Evolutionary conservation across 2,113 vertebrate species (phyloP), one percentile per base, ranked within the genome.

Genomic region (Maylandia zebra): DNA sequence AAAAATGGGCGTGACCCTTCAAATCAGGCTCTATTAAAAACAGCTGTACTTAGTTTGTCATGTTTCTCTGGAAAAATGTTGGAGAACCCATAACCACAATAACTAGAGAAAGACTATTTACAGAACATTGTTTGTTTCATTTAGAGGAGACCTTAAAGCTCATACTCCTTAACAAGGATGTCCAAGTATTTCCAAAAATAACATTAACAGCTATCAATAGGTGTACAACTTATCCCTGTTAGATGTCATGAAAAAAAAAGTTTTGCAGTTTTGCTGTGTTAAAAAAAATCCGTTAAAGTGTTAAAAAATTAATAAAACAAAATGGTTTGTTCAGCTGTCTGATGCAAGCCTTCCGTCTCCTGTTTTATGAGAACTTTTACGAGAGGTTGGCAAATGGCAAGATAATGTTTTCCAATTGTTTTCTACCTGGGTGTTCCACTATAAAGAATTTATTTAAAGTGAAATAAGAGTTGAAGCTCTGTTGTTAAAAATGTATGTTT

Each of bases 361-460:
- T 81, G 86, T 56, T 92, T 90, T 53, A 87, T 80, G 64, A 45
- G 76, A 83, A 83, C 85, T 52, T 92, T 90, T 32, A 87, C 50
- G 34, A 45, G 76, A 83, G 10, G 57, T 27, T 53, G 14, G 59
- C 45, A 64, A 56, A 86, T 53, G 53, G 38, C 45, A 79, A 43
- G 43, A 32, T 84, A 43, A 89, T 83, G 81, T 82, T 50, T 92
- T 85, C 82, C 81, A 89, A 69, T 90, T 90, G 55, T 88, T 86
- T 84, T 88, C 88, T 64, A 88, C 82, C 88, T 90, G 88, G 88
- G 89, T 90, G 91, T 94, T 93, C 90, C 69, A 24, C 36, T 81
- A 32, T 14, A 82, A 45, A 76, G 69, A 82, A 69, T 57, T 24
- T 11, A 19, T 69, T 85, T 69, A 80, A 6, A 78, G 59, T 53